Evolutionary conservation across 2,888 invertebrate genomes (phyloP).

Genomic region (Thysanoteuthis rhombus): DNA sequence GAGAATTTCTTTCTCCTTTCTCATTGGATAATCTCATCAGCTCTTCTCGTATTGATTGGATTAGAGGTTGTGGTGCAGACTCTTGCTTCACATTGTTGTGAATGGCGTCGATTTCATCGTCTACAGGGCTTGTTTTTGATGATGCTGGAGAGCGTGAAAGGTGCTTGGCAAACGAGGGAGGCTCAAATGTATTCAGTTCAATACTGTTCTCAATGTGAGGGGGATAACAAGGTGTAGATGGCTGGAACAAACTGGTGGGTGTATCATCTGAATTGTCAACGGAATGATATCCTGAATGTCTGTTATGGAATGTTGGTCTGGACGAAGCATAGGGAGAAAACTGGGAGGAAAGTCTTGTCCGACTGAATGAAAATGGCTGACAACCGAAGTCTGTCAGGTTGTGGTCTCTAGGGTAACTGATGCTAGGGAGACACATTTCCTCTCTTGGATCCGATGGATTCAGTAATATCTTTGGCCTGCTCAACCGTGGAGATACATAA

Average conservation of each 20-base stretch:
- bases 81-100: background rate
- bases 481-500: background rate
- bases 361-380: background rate
- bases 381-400: background rate
- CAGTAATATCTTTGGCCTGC: background rate
- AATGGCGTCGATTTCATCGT: conserved; percentile 19
- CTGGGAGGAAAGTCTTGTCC: background rate
- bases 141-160: background rate
- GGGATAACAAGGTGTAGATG: background rate
- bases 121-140: background rate
- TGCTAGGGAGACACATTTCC: background rate
- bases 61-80: conserved; percentile 14
- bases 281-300: background rate
- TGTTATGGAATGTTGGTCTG: background rate
- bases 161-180: background rate
- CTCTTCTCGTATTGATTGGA: conserved; percentile 27
- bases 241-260: background rate
- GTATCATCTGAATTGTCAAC: background rate
- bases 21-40: conserved; percentile 13
- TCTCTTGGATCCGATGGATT: background rate
- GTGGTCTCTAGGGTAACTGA: background rate
- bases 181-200: background rate
- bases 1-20: conserved; percentile 19
- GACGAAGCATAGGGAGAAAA: background rate
- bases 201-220: background rate